A percentile compares a stretch with the other conserved stretches of the same genome.
phyloP scores from a whole-genome alignment of 2,888 invertebrate genomes.

The Portevinia maculata region DNA sequence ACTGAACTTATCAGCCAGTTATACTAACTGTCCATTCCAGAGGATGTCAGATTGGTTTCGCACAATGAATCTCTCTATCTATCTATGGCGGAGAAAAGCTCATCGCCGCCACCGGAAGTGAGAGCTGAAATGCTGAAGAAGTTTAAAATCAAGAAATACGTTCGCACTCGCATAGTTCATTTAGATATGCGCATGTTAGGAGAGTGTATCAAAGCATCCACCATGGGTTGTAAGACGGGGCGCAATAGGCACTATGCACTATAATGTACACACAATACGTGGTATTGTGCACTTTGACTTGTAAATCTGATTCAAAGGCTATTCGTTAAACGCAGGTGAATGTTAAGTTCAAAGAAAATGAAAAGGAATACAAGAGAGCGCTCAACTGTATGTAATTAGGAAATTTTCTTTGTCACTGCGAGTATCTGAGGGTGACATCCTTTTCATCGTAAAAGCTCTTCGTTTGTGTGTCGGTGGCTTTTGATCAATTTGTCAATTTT shows the following conservation, averaged over 20 bases:
- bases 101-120: conserved; percentile 36
- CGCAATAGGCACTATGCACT: conserved; percentile 33
- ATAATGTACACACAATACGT: conserved; percentile 58
- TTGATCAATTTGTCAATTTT: conserved; percentile 39
- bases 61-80: conserved; percentile 64
- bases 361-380: conserved; percentile 65
- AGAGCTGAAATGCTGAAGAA: conserved; percentile 65
- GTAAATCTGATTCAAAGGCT: conserved; percentile 67
- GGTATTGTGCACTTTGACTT: conserved; percentile 68
- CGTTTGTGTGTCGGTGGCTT: conserved; percentile 20
- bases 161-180: conserved; percentile 41
- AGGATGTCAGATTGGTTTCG: conserved; percentile 57
- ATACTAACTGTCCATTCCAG: conserved; percentile 67
- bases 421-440: conserved; percentile 62
- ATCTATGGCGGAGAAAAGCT: conserved; percentile 66
- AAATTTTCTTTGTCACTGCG: conserved; percentile 67
- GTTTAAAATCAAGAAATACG: conserved; percentile 10
- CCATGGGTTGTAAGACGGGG: conserved; percentile 29
- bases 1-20: conserved; percentile 78
- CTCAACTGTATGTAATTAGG: conserved; percentile 67
- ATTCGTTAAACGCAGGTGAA: conserved; percentile 69
- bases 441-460: conserved; percentile 64
- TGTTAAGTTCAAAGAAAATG: conserved; percentile 65
- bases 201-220: conserved; percentile 31
- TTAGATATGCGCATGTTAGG: conserved; percentile 69